Base-by-base conservation (phyloP, 2,888 invertebrate species). In the Troides helena region DNA sequence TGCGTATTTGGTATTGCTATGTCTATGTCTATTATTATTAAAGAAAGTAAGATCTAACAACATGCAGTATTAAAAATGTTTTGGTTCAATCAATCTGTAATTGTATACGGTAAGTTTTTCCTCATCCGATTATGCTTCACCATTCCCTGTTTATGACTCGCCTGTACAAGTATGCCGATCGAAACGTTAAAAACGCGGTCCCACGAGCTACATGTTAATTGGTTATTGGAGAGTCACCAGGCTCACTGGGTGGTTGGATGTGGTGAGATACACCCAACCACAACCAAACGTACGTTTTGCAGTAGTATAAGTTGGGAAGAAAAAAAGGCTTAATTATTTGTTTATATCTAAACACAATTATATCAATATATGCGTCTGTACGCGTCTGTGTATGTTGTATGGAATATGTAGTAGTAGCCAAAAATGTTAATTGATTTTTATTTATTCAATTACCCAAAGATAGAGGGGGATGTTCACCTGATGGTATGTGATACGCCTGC, bases 121-220 rank as follows among this genome's bases (percentile, higher is more conserved):
- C 53, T 53, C 53, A 18, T 18, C 53, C n/a, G n/a, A 53, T n/a
- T n/a, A 53, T 1, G 53, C 18, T 53, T 53, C 53, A 53, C 6
- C n/a, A n/a, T 53, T 56, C 56, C 57, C 36, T 58, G 21, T 57
- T 43, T 43, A 57, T 68, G 68, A 63, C 58, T 58, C 68, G 53
- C 56, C 21, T 62, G 65, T 58, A 71, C 62, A 72, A 74, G 72
- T 72, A 72, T 74, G 64, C 39, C 62, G 21, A 62, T 62, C 63
- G 74, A 68, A 67, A 68, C 68, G 71, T 73, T 60, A 71, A 77
- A 74, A 53, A 53, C 78, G 74, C 73, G 80, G 2, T 77, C 77
- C 72, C 72, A 71, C 79, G 72, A 80, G 79, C 76, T 78, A 82
- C 79, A 81, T 80, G 82, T 81, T 85, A 82, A 85, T 84, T 82